Evolutionary conservation across 2,888 invertebrate genomes (phyloP).

Genomic region (Zaprionus obscuricornis): DNA sequence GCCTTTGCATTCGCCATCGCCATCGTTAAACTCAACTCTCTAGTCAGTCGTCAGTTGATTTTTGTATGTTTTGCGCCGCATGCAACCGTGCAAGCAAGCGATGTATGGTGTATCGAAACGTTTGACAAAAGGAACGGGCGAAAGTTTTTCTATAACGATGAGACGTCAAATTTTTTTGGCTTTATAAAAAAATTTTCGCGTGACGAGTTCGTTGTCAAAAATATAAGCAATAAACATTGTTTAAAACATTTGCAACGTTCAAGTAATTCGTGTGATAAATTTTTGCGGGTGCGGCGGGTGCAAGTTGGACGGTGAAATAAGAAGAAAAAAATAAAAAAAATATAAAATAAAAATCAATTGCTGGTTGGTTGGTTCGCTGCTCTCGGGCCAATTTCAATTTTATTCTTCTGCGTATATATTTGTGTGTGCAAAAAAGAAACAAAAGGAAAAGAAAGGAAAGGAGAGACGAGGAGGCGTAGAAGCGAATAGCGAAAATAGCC

Average conservation of each 20-base stretch:
- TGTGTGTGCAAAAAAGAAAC: slow-evolving; percentile 60
- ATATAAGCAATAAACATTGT: slow-evolving; percentile 49
- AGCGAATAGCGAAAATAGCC: slow-evolving; percentile 64
- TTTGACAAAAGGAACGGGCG: slow-evolving; percentile 66
- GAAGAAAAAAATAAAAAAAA: slow-evolving; percentile 26
- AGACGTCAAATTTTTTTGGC: slow-evolving; percentile 76
- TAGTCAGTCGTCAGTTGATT: slow-evolving; percentile 39
- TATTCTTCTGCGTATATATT: slow-evolving; percentile 62
- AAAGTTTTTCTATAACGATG: slow-evolving; percentile 77
- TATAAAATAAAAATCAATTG: slow-evolving; percentile 58
- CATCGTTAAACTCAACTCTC: too few species aligned
- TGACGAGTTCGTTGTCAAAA: slow-evolving; percentile 70
- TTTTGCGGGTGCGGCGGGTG: slow-evolving; percentile 56
- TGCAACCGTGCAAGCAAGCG: slow-evolving; percentile 58
- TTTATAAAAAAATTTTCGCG: slow-evolving; percentile 58
- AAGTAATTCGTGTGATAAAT: slow-evolving; percentile 32
- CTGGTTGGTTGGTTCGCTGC: slow-evolving; percentile 38
- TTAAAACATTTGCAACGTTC: slow-evolving; percentile 52
- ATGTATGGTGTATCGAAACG: slow-evolving; percentile 62
- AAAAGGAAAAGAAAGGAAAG: slow-evolving; percentile 36
- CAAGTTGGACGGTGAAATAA: slow-evolving; percentile 53
- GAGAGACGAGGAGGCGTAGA: slow-evolving; percentile 41
- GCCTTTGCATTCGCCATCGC: slow-evolving; percentile 15
- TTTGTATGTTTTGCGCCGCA: slow-evolving; percentile 39
- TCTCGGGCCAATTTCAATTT: slow-evolving; percentile 56